phyloP scores from a whole-genome alignment of 2,888 invertebrate species.

The Brassicogethes aeneus region DNA sequence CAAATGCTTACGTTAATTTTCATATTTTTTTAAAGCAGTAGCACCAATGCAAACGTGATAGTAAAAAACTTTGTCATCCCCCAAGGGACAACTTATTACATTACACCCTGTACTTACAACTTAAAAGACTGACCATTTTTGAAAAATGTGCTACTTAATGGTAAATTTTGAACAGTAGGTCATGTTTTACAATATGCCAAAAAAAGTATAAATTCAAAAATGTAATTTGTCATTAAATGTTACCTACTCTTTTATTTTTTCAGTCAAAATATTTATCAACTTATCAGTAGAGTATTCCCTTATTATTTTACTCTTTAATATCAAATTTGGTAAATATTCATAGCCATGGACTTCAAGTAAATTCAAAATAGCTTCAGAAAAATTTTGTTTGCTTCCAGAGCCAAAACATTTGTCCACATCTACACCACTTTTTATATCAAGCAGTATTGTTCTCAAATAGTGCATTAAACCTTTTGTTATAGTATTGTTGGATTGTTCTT shows the following conservation, averaged over 20 bases:
- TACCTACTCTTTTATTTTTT: conserved; percentile 29
- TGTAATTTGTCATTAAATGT: too few species aligned
- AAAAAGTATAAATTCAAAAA: too few species aligned
- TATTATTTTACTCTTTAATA: conserved; percentile 45
- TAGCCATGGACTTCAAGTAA: conserved; percentile 38
- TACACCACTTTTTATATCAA: conserved; percentile 38
- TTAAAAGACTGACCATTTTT: too few species aligned
- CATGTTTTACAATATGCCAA: too few species aligned
- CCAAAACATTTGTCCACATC: conserved; percentile 42
- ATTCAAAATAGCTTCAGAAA: conserved; percentile 38
- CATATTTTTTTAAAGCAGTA: too few species aligned
- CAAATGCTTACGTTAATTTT: too few species aligned
- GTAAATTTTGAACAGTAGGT: too few species aligned
- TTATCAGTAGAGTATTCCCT: conserved; percentile 49
- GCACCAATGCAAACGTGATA: too few species aligned
- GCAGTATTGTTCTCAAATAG: conserved; percentile 36
- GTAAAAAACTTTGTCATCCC: too few species aligned
- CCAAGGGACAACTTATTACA: too few species aligned
- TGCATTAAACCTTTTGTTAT: conserved; percentile 36
- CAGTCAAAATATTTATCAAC: conserved; percentile 40
- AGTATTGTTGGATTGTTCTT: conserved; percentile 34
- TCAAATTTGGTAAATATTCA: conserved; percentile 42
- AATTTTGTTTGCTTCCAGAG: conserved; percentile 33
- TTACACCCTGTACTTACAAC: too few species aligned
- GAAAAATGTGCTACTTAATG: too few species aligned